Percentiles rank a stretch among this genome's conserved stretches.
Conservation (phyloP, 1,140 invertebrate genomes). For the Penaeus vannamei region DNA sequence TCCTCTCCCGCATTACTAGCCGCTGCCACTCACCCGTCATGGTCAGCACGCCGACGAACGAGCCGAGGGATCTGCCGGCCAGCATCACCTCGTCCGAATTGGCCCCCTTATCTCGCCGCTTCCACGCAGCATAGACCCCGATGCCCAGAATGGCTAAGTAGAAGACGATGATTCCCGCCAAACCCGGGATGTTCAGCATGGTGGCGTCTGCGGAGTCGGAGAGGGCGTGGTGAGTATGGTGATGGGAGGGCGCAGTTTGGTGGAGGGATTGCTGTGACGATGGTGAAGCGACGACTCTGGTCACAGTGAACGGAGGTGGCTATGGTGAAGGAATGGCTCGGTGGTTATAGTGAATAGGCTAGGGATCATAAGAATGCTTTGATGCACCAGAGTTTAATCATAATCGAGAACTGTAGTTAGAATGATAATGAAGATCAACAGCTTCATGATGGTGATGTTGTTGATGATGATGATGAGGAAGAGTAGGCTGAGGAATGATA, state of each 20-base stretch:
- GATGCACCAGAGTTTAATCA: too few relatives aligned
- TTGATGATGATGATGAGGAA: too few relatives aligned
- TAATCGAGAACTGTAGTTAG: too few relatives aligned
- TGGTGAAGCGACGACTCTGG: background rate
- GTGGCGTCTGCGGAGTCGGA: slow-evolving; percentile 69
- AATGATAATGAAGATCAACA: too few relatives aligned
- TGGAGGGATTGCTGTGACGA: background rate
- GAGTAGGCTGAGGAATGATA: too few relatives aligned
- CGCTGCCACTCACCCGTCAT: slow-evolving; percentile 81
- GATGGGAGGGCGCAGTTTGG: background rate
- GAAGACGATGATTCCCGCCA: slow-evolving; percentile 93
- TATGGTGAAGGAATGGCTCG: too few relatives aligned
- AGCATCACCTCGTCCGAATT: slow-evolving; percentile 93
- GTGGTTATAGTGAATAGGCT: too few relatives aligned
- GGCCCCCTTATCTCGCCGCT: slow-evolving; percentile 71
- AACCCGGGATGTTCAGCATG: slow-evolving; percentile 92
- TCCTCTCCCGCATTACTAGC: background rate
- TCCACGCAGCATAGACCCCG: slow-evolving; percentile 95
- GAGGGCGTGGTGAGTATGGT: too few relatives aligned
- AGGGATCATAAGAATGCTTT: too few relatives aligned
- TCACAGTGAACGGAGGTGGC: background rate
- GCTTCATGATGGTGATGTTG: too few relatives aligned
- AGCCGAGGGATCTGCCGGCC: slow-evolving; percentile 93
- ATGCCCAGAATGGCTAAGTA: slow-evolving; percentile 93
- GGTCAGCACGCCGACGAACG: slow-evolving; percentile 97